Evolutionary conservation across 2,888 invertebrate species (phyloP), one percentile per base, ranked within the genome.

Genomic region (Xylophagus ater): DNA sequence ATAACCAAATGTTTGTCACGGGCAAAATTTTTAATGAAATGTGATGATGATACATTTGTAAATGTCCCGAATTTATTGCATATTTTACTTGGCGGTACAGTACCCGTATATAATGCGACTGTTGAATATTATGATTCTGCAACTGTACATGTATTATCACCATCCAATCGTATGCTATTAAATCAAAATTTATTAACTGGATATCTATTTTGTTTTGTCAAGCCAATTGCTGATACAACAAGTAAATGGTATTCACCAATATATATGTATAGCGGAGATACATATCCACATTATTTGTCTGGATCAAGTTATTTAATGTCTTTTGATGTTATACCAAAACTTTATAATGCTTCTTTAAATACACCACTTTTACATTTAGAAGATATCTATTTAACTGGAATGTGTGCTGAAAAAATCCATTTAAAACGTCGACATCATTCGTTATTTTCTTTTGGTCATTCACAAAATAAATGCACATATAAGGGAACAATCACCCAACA

Each of bases 21-120:
- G 62, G 74, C 74, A 0, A 72, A 74, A 30, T 88, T 77, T 65
- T 69, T 88, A 15, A 70, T 89, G 60, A 89, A 89, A 67, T 81
- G 83, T 4, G 88, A 89, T 49, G 88, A 89, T 49, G 89, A 89
- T 52, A 84, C 85, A 67, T 88, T 82, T 56, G 74, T 89, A 2
- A 86, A 87, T 60, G 67, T 87, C 41, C 76, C 76, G n/a, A 73
- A 72, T 48, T 62, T 86, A 17, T 54, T 81, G 19, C 57, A 64
- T 24, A 69, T 68, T 36, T 53, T 75, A 14, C 58, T 63, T 6
- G 60, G 67, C 21, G 63, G 65, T 13, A 65, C 65, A 2, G 46
- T 65, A 3, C 65, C 65, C 1, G 46, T 65, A 4, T 65, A 64
- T 38, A 65, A 64, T 45, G 58, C 60, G 31, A 65, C 65, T 0